Conservation (phyloP, 2,113 vertebrate genomes). For the Kryptolebias marmoratus region DNA sequence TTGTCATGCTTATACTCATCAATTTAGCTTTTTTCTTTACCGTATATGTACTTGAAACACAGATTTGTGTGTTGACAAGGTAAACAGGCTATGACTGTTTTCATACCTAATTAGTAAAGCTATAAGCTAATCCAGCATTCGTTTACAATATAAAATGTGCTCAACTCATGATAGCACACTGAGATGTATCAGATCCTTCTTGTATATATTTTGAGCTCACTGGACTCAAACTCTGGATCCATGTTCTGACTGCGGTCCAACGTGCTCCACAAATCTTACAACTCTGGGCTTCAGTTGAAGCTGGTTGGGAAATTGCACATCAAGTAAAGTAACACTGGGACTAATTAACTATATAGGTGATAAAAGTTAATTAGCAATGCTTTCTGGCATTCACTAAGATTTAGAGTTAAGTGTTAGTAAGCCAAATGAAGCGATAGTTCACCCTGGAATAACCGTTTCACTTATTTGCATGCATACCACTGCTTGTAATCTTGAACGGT, state of each 20-base stretch:
- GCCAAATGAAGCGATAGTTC: constrained; percentile 56
- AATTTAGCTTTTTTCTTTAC: too few species aligned
- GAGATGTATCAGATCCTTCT: neutral
- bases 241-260: neutral
- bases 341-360: constrained; percentile 41
- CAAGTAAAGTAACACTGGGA: constrained; percentile 1
- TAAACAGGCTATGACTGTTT: too few species aligned
- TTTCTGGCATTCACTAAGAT: constrained; percentile 15
- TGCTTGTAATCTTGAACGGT: neutral
- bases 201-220: neutral
- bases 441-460: constrained; percentile 49
- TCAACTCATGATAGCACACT: constrained; percentile 3
- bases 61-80: too few species aligned
- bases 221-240: neutral
- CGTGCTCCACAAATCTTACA: neutral
- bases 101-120: too few species aligned
- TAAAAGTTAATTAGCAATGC: constrained; percentile 35
- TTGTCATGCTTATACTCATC: too few species aligned
- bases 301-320: constrained; percentile 19
- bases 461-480: constrained; percentile 20
- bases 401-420: constrained; percentile 63
- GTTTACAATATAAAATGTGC: too few species aligned
- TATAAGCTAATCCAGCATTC: too few species aligned
- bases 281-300: neutral
- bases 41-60: too few species aligned